These are phyloP conservation scores for Hipposideros larvatus DNA, from an alignment of 2,797 vertebrate species.

Conservation along the genomic window DNA sequence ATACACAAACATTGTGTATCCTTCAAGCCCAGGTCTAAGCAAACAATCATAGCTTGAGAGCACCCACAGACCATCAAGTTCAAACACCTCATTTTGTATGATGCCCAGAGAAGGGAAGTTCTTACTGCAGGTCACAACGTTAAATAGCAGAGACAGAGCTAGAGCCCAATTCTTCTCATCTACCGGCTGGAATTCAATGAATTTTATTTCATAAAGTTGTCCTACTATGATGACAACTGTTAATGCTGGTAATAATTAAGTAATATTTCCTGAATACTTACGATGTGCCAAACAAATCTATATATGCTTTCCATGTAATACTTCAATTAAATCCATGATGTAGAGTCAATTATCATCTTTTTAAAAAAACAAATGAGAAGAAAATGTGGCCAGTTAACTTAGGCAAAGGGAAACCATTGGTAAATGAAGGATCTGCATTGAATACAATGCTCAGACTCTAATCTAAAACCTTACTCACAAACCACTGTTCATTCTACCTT, in stretches of 20 bases:
- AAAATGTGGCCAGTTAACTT: not conserved
- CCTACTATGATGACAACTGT: not conserved
- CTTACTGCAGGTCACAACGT: not conserved
- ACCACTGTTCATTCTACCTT: not conserved
- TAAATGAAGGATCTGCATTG: not conserved
- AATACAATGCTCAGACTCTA: not conserved
- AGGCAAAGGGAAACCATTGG: not conserved
- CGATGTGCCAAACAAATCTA: not conserved
- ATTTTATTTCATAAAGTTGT: not conserved
- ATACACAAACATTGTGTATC: not conserved
- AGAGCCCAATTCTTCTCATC: not conserved
- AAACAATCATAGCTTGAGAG: not conserved
- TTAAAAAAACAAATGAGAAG: not conserved
- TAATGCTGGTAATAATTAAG: not conserved
- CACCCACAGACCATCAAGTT: not conserved
- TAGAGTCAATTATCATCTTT: not conserved
- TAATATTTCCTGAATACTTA: not conserved
- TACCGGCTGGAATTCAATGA: not conserved
- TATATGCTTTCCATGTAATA: not conserved
- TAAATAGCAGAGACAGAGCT: not conserved
- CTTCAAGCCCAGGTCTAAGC: not conserved
- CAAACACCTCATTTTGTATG: not conserved
- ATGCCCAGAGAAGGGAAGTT: not conserved
- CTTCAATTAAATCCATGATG: not conserved
- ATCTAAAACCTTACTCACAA: not conserved